Evolutionary conservation across 2,797 vertebrate genomes (phyloP).

Genomic region (Furcifer pardalis): DNA sequence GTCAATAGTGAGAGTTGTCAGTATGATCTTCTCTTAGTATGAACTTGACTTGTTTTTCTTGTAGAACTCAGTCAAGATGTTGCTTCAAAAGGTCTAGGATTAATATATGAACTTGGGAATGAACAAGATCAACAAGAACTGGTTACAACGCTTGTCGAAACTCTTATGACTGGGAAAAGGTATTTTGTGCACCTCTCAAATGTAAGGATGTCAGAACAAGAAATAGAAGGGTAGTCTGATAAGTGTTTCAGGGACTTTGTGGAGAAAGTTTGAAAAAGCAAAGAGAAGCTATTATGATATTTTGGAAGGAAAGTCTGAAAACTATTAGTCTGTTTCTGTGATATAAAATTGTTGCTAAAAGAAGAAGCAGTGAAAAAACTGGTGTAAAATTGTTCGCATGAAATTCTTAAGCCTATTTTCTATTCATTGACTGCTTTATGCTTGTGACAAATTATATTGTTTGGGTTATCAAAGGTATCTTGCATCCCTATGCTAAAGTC

Average conservation of each 20-base stretch:
- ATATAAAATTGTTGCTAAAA: not conserved
- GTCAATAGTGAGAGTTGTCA: not conserved
- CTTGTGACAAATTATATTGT: not conserved
- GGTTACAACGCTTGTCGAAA: constrained; percentile 94
- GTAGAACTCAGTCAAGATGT: constrained; percentile 96
- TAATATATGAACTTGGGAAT: constrained; percentile 95
- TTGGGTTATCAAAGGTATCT: not conserved
- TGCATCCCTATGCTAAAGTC: not conserved
- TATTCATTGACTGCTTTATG: not conserved
- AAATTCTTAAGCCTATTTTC: not conserved
- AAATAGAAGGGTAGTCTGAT: not conserved
- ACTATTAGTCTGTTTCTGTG: not conserved
- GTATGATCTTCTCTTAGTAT: not conserved
- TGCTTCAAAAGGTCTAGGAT: constrained; percentile 95
- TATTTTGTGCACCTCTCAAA: constrained; percentile 58
- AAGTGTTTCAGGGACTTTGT: not conserved
- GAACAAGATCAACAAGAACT: constrained; percentile 93
- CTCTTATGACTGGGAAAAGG: constrained; percentile 99
- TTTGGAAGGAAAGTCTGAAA: not conserved
- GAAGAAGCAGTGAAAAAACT: not conserved
- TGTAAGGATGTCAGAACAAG: not conserved
- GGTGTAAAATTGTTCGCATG: not conserved
- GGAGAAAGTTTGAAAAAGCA: not conserved
- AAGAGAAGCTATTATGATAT: not conserved
- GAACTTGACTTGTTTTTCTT: constrained; percentile 50